phyloP scores from a whole-genome alignment of 2,888 invertebrate species.

The Molorchus minor region DNA sequence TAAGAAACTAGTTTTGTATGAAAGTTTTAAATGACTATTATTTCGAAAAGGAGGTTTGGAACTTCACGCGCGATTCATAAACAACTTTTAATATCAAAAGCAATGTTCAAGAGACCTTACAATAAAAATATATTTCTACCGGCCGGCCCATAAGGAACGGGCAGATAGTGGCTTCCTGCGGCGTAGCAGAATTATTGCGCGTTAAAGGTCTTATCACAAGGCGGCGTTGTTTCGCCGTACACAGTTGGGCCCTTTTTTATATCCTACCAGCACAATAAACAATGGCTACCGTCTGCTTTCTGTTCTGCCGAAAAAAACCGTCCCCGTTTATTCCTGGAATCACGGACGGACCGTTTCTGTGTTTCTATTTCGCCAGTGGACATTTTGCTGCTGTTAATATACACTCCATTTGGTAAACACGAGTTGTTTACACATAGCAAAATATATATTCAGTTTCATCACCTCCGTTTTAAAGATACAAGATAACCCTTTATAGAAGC shows the following conservation, averaged over 20 bases:
- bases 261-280: constrained; percentile 33
- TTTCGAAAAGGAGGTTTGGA: too few species aligned
- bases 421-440: too few species aligned
- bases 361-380: neutral
- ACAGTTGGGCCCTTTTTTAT: constrained; percentile 32
- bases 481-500: too few species aligned
- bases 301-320: constrained; percentile 15
- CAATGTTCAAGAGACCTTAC: neutral
- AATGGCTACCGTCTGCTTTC: constrained; percentile 34
- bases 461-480: too few species aligned
- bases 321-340: constrained; percentile 19
- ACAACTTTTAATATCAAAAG: too few species aligned
- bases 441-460: too few species aligned
- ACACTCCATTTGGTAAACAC: too few species aligned
- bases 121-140: constrained; percentile 10
- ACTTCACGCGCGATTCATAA: too few species aligned
- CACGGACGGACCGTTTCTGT: neutral
- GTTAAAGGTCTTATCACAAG: constrained; percentile 37
- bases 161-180: constrained; percentile 28
- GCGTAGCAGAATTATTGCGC: constrained; percentile 35
- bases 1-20: too few species aligned
- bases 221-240: constrained; percentile 33
- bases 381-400: neutral
- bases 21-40: too few species aligned
- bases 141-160: constrained; percentile 14